Base-by-base conservation (phyloP, 2,113 vertebrate species). In the Chrysochloris asiatica region DNA sequence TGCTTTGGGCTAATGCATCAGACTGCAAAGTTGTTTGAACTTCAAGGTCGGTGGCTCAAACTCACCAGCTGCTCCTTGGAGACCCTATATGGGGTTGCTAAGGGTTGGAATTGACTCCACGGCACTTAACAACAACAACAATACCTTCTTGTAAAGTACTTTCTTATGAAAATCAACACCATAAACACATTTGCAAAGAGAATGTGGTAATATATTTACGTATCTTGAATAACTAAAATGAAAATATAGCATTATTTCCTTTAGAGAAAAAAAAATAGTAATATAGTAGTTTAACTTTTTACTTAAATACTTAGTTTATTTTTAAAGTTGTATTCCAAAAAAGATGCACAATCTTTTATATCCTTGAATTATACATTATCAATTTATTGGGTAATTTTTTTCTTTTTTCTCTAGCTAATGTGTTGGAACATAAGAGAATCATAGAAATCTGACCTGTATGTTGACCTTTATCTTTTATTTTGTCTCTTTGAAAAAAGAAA, bases 341-440 rank as follows among this genome's bases (percentile, higher is more conserved):
- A 92, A 50, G 43, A 80, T 86, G 22, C 22, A 43, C 61, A 89
- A 63, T 83, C 26, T 91, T 96, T 94, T 26, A 43, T 91, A 36
- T 80, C 90, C 88, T 95, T 95, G 90, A 95, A 76, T 95, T 95
- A 95, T 54, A 85, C 48, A 96, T 85, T 81, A 72, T 41, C 81
- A 86, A 1, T 93, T 96, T 95, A 95, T 90, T 83, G 76, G 83
- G 52, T 28, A 30, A 93, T 77, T 24, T 90, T n/a, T n/a, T n/a
- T n/a, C n/a, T n/a, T n/a, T n/a, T n/a, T n/a, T n/a, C n/a, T n/a
- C n/a, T 90, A 83, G 52, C 69, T 72, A 45, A 94, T 91, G 28
- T n/a, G 4, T 88, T 72, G 73, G 82, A 93, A 61, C 50, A 77
- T 83, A 91, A 71, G 85, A 75, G 61, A 95, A 91, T 83, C 54